Evolutionary conservation across 2,113 vertebrate species (phyloP).

Genomic region (Lanius ludovicianus): DNA sequence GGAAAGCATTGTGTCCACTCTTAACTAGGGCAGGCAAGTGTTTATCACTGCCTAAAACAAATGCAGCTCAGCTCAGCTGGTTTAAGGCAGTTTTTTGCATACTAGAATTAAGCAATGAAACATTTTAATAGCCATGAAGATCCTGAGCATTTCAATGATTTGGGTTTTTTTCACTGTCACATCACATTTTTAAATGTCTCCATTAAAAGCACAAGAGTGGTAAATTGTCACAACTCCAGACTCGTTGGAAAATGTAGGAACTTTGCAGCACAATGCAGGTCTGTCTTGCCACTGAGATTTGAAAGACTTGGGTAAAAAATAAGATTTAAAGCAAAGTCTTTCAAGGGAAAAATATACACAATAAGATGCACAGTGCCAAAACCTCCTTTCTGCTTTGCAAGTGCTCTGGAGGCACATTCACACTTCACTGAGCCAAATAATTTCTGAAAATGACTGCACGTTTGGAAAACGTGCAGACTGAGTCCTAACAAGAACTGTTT

Average conservation of each 20-base stretch:
- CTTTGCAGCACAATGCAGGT: not conserved
- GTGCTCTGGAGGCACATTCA: conserved; percentile 24
- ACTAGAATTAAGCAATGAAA: not conserved
- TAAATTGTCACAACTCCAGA: not conserved
- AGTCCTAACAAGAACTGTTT: conserved; percentile 8
- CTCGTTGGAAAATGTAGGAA: not conserved
- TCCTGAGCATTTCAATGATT: not conserved
- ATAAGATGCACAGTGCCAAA: conserved; percentile 8
- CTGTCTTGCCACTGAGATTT: not conserved
- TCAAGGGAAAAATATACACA: conserved; percentile 46
- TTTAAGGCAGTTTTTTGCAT: not conserved
- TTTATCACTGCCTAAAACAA: not conserved
- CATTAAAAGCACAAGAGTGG: not conserved
- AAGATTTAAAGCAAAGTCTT: not conserved
- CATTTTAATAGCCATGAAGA: not conserved
- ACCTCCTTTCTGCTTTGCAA: conserved; percentile 2
- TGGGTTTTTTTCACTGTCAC: not conserved
- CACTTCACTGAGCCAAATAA: conserved; percentile 12
- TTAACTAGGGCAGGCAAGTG: not conserved
- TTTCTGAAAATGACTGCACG: conserved; percentile 42
- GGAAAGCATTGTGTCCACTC: not conserved
- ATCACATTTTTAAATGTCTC: not conserved
- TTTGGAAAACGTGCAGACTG: conserved; percentile 41
- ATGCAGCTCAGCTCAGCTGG: not conserved
- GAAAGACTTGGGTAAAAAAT: not conserved